Evolutionary conservation across 1,140 invertebrate genomes (phyloP), one percentile per base, ranked within the genome.

Genomic region (Pogonus chalceus): DNA sequence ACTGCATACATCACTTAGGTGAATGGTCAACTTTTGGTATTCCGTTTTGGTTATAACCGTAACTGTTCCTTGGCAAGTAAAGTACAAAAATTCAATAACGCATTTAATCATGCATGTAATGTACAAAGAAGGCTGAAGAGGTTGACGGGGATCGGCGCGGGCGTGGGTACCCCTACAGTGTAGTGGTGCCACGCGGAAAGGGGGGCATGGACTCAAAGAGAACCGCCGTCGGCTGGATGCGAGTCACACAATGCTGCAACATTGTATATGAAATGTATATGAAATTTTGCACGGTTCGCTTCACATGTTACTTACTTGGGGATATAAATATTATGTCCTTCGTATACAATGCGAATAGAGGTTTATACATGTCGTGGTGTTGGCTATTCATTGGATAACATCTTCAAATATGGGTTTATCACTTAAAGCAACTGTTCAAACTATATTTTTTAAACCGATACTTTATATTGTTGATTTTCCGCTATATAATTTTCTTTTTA

Each of bases 81-180:
- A n/a, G n/a, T 4, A 43, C 18, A 43, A 43, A 43, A 43, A 43
- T 43, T 43, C 37, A 43, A 43, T 43, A 43, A 43, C 9, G 37
- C 18, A 18, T 18, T 43, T 43, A 43, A 43, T 43, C 37, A 43
- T 43, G 37, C 18, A 43, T 43, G 18, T 43, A 43, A 43, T 43
- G 37, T 18, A 16, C 37, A 18, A 16, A 43, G 37, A 43, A 43
- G 37, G 18, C 37, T n/a, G n/a, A n/a, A n/a, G n/a, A n/a, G n/a
- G n/a, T n/a, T n/a, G n/a, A n/a, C n/a, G n/a, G n/a, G n/a, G 18
- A 43, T 10, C 9, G 3, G 37, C 26, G 4, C 26, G 26, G 4
- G 26, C 14, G 14, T 31, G 26, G 26, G 14, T 14, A 7, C 4
- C 4, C 14, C 4, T 31, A 31, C 26, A 31, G 4, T 7, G 26